Conservation (phyloP, 2,888 invertebrate genomes). For the Proisotoma minuta region DNA sequence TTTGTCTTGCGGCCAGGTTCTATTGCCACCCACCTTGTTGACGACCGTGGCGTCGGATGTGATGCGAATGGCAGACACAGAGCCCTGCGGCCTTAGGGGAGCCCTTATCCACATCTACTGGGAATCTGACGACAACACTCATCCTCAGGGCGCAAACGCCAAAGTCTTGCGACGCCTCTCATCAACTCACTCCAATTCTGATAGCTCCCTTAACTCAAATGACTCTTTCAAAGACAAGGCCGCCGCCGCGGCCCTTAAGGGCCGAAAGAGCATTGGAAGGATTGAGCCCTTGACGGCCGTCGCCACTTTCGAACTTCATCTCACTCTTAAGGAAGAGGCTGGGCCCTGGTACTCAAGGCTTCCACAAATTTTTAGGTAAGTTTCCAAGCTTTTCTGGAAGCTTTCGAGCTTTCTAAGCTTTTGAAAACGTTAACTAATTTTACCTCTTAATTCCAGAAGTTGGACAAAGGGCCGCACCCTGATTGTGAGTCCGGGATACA, state of each 20-base stretch:
- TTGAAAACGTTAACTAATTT: constrained; percentile 18
- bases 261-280: constrained; percentile 29
- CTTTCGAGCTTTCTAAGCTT: not conserved
- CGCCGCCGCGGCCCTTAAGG: not conserved
- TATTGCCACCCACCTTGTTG: constrained; percentile 76
- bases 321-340: constrained; percentile 79
- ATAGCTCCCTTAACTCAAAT: constrained; percentile 26
- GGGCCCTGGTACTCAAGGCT: constrained; percentile 81
- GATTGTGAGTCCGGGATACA: constrained; percentile 82
- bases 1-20: constrained; percentile 76
- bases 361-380: constrained; percentile 84
- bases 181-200: constrained; percentile 23
- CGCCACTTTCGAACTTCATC: constrained; percentile 83
- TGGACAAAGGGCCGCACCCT: constrained; percentile 79
- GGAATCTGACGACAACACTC: constrained; percentile 6
- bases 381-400: constrained; percentile 46
- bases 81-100: constrained; percentile 76
- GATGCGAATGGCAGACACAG: constrained; percentile 75
- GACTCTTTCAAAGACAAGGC: constrained; percentile 19
- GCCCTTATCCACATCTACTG: constrained; percentile 38
- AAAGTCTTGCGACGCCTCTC: not conserved
- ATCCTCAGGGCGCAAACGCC: constrained; percentile 32
- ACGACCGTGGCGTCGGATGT: constrained; percentile 74
- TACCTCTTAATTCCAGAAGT: constrained; percentile 61
- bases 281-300: constrained; percentile 80